These are phyloP conservation scores for Gila robusta DNA, from an alignment of 2,797 vertebrate species.

Conservation along the genomic window DNA sequence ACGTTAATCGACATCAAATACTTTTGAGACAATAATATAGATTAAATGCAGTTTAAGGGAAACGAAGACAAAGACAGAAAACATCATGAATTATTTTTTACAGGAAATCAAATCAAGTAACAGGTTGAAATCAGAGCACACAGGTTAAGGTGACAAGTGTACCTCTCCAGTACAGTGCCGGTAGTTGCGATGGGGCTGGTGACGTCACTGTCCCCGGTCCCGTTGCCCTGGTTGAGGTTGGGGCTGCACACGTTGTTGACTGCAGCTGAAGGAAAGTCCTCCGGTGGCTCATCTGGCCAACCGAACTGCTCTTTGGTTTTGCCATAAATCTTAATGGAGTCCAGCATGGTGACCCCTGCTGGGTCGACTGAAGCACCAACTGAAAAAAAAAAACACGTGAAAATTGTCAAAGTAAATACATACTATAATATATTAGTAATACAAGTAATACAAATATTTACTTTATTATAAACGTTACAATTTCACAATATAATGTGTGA, in stretches of 20 bases:
- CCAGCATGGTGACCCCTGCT: slow-evolving; percentile 98
- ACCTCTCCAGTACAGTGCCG: slow-evolving; percentile 96
- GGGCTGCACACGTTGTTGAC: slow-evolving; percentile 96
- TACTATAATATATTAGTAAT: too few species aligned
- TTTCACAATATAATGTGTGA: not conserved
- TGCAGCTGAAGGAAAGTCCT: slow-evolving; percentile 94
- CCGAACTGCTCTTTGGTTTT: slow-evolving; percentile 99
- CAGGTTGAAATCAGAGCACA: not conserved
- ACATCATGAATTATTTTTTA: not conserved
- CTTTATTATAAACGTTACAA: not conserved
- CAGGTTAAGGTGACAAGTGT: slow-evolving; percentile 54
- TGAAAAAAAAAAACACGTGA: slow-evolving; percentile 61
- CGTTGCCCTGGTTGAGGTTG: slow-evolving; percentile 91
- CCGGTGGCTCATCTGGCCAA: slow-evolving; percentile 97
- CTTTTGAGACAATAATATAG: slow-evolving; percentile 21
- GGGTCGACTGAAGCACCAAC: slow-evolving; percentile 98
- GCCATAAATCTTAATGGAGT: slow-evolving; percentile 97
- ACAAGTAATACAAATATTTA: too few species aligned
- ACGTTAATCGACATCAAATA: slow-evolving; percentile 19
- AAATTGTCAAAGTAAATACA: not conserved
- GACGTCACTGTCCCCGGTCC: slow-evolving; percentile 87
- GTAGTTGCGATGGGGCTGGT: slow-evolving; percentile 83
- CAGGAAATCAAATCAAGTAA: not conserved
- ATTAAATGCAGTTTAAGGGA: slow-evolving; percentile 24
- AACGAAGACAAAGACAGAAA: slow-evolving; percentile 30